A percentile compares a stretch with the other conserved stretches of the same genome.
phyloP scores from a whole-genome alignment of 64 coral and sea anemone species.

The Porites australiensis region DNA sequence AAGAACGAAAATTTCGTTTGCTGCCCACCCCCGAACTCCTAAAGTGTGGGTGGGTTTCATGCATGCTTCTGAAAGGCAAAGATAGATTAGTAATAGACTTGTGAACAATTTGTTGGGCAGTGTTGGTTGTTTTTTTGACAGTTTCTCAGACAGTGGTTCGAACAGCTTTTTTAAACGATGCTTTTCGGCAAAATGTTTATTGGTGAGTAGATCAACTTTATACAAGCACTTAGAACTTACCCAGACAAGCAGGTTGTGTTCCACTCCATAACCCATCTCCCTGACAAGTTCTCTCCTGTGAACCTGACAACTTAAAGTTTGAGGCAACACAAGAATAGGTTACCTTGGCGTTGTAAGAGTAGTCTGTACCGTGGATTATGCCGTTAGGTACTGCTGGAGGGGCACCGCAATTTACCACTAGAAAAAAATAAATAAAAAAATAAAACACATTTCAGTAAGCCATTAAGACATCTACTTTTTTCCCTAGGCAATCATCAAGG shows the following conservation, averaged over 20 bases:
- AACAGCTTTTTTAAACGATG: no score
- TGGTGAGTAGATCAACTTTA: no score
- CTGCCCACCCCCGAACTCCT: no score
- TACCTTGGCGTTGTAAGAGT: slow-evolving; percentile 70
- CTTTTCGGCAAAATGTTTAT: no score
- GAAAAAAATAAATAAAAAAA: not conserved
- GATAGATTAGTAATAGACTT: no score
- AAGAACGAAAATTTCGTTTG: no score
- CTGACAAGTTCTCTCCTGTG: slow-evolving; percentile 72
- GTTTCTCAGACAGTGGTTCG: no score
- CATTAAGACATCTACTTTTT: not conserved
- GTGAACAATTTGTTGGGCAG: no score
- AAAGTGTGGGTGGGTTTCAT: no score
- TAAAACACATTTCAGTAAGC: not conserved
- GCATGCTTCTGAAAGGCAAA: no score
- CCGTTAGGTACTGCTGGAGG: slow-evolving; percentile 69
- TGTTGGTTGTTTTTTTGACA: no score
- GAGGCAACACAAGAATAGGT: slow-evolving; percentile 67
- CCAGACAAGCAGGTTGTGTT: slow-evolving; percentile 72
- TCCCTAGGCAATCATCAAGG: no score
- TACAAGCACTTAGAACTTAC: not conserved
- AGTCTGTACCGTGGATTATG: slow-evolving; percentile 56
- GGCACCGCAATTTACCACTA: slow-evolving; percentile 85
- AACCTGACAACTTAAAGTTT: slow-evolving; percentile 77
- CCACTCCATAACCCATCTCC: slow-evolving; percentile 77